Evolutionary conservation across 2,797 vertebrate genomes (phyloP).

Genomic region (Pipistrellus pygmaeus): DNA sequence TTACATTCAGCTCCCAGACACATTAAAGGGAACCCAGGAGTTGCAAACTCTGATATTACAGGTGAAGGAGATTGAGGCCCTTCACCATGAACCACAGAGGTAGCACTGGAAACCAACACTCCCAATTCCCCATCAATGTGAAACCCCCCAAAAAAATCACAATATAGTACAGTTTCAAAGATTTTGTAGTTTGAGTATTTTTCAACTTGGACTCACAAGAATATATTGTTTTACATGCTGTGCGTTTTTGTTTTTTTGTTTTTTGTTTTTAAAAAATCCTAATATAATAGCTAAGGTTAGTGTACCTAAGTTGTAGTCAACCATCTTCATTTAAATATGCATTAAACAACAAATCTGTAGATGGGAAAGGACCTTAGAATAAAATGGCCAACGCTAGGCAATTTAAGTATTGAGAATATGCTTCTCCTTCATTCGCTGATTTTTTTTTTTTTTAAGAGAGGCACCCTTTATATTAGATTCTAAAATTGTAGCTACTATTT

Average conservation of each 20-base stretch:
- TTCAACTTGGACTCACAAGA: neutral
- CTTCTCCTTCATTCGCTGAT: neutral
- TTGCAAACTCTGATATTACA: neutral
- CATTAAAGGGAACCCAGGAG: neutral
- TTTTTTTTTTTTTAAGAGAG: neutral
- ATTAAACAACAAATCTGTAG: neutral
- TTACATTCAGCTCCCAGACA: slow-evolving; percentile 7
- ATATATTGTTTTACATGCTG: slow-evolving; percentile 23
- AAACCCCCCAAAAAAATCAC: neutral
- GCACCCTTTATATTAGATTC: neutral
- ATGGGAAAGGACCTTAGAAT: neutral
- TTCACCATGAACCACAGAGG: neutral
- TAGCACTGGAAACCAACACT: neutral
- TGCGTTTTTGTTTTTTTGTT: neutral
- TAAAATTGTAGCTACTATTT: neutral
- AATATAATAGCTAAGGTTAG: neutral
- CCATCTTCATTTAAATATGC: neutral
- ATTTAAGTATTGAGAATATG: slow-evolving; percentile 8
- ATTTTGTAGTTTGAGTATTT: neutral
- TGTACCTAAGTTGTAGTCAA: neutral
- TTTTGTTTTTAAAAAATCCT: too few relatives aligned
- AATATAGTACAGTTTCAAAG: slow-evolving; percentile 16
- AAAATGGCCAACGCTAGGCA: neutral
- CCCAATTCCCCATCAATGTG: neutral
- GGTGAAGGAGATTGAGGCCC: neutral